Evolutionary conservation across 2,888 invertebrate species (phyloP), one percentile per base, ranked within the genome.

Genomic region (Cybosia mesomella): DNA sequence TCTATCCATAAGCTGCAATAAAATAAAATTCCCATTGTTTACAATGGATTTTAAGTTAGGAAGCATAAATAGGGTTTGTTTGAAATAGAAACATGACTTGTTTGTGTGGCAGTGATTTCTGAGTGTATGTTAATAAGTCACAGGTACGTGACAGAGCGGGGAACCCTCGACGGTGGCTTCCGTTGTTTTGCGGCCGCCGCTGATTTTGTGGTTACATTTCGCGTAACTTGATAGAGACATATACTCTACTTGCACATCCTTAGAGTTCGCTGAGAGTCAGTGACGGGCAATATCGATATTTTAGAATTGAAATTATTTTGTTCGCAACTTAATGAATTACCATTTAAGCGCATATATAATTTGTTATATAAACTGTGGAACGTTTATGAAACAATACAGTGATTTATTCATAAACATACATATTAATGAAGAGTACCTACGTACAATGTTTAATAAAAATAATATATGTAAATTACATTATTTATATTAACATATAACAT

Each of bases 201-300:
- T 91, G 94, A 93, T 93, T 92, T 93, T 94, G 94, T 89, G 95
- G 95, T 95, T 91, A 89, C 90, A 91, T 94, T 94, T 94, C 88
- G 93, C 95, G 95, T 94, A 95, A 95, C 93, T 85, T 89, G 95
- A 95, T 93, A 91, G 91, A 92, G 87, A 85, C 85, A 83, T 82
- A 82, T 84, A 83, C 84, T 82, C 79, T 68, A 81, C 86, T 87
- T 85, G 91, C 87, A 92, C 91, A 92, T 94, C 94, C 94, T 93
- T 87, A 83, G 87, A 85, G 83, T 81, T 75, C 78, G 81, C 76
- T 68, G 67, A 58, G 69, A 68, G 66, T 72, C 77, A 90, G 88
- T 85, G 88, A 71, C 74, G 87, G 69, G 54, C 66, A 49, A 39
- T 80, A 75, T 84, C 84, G 85, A 84, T 82, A 81, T 36, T 75